A percentile compares a stretch with the other conserved stretches of the same genome.
These are phyloP conservation scores for Heliothis virescens DNA, from an alignment of 1,140 invertebrate species.

Conservation along the genomic window DNA sequence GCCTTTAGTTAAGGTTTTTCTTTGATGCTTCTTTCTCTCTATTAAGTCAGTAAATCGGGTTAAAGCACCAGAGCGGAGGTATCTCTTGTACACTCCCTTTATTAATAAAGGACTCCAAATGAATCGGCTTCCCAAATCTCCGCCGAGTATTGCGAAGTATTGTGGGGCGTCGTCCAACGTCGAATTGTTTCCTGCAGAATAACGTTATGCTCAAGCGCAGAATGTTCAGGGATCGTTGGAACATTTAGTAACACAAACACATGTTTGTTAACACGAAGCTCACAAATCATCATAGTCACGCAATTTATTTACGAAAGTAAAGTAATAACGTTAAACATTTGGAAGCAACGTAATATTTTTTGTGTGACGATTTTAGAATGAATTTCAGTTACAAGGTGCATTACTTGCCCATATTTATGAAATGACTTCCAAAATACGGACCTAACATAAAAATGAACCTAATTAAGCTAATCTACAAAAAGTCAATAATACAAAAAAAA, in stretches of 20 bases:
- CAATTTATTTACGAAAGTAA: neutral
- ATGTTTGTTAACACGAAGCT: neutral
- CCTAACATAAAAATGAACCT: too few relatives aligned
- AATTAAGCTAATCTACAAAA: too few relatives aligned
- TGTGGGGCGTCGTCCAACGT: neutral
- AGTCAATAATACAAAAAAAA: neutral
- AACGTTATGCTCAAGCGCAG: slow-evolving; percentile 1
- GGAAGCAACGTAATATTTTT: too few relatives aligned
- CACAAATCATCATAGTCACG: neutral
- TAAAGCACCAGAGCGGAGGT: neutral
- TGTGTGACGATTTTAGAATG: neutral
- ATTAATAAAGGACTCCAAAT: neutral
- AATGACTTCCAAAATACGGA: neutral
- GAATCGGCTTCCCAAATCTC: neutral
- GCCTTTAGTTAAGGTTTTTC: too few relatives aligned
- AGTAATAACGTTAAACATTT: too few relatives aligned
- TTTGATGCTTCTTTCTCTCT: neutral
- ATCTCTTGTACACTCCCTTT: slow-evolving; percentile 4
- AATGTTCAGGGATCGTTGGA: neutral
- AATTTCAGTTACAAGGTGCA: slow-evolving; percentile 14
- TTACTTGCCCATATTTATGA: neutral
- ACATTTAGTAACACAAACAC: neutral
- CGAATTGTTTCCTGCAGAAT: slow-evolving; percentile 5
- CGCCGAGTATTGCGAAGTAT: neutral
- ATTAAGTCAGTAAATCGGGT: neutral